phyloP scores from a whole-genome alignment of 2,888 invertebrate genomes.

The Dolomedes plantarius region DNA sequence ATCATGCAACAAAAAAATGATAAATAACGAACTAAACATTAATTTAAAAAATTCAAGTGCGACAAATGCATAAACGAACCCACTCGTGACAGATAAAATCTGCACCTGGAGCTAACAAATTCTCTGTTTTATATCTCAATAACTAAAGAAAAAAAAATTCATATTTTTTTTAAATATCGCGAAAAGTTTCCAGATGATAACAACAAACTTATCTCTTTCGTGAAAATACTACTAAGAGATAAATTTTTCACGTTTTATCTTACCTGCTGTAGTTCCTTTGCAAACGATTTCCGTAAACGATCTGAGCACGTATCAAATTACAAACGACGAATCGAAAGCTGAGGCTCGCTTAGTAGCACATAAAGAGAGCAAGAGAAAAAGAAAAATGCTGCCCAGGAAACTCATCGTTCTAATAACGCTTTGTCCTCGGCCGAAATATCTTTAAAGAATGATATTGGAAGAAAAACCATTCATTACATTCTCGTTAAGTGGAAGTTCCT shows the following conservation, averaged over 20 bases:
- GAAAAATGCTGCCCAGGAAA: conserved; percentile 12
- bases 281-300: conserved; percentile 46
- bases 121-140: too few species aligned
- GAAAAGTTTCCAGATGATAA: not conserved
- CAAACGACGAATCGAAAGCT: conserved; percentile 35
- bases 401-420: conserved; percentile 49
- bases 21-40: too few species aligned
- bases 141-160: too few species aligned
- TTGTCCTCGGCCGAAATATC: conserved; percentile 40
- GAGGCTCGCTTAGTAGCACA: not conserved
- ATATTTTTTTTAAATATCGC: too few species aligned
- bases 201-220: not conserved
- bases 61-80: too few species aligned
- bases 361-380: not conserved
- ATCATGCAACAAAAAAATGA: too few species aligned
- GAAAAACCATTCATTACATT: conserved; percentile 43
- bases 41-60: too few species aligned
- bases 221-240: not conserved
- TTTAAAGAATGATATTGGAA: conserved; percentile 44
- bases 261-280: conserved; percentile 4
- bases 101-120: too few species aligned
- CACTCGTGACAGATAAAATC: too few species aligned
- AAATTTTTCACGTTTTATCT: conserved; percentile 11
- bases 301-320: conserved; percentile 52
- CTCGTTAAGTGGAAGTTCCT: conserved; percentile 44